Evolutionary conservation across 2,113 vertebrate genomes (phyloP), one percentile per base, ranked within the genome.

Genomic region (Centropus bengalensis): DNA sequence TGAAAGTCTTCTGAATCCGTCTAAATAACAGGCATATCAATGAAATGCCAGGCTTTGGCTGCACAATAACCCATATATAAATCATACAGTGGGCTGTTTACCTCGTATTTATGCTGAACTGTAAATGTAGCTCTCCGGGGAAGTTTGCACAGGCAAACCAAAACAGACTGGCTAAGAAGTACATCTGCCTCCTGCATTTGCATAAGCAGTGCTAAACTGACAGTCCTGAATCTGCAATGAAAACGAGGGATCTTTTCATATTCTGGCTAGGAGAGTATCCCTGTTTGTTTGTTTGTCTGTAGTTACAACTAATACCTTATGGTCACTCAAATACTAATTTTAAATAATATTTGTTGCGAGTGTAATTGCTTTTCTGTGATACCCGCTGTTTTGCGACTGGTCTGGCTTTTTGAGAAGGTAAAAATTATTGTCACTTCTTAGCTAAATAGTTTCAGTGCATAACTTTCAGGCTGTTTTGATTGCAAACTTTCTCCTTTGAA

Each of bases 1-100:
- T 91, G 93, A 89, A 93, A 96, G 80, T 75, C 91, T 93, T 95
- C 94, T 95, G 96, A 97, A 97, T 97, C 94, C 78, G 97, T 98
- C 96, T 98, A 88, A 98, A 97, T 97, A 98, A 97, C 94, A 91
- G 95, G 95, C 92, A 78, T 81, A 93, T 95, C 95, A 96, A 91
- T 94, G 92, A 95, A 96, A 95, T 45, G 88, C 78, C 86, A 94
- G 94, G 55, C 79, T 90, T 64, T 42, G 88, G 93, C 79, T 94
- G 88, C 78, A 80, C 0, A 2, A 74, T 96, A 78, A 62, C 91
- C 64, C 32, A 14, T 83, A 79, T 92, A 97, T 97, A 97, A 98
- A 98, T 97, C 96, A 97, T 70, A 40, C 3, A 3, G 63, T 28
- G 81, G 79, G 69, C 70, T 89, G 66, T 36, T 89, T 87, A 76